Percentiles rank a stretch among this genome's conserved stretches.
Conservation (phyloP, 35 echinoderm and acorn worm genomes). For the Ophiothrix spiculata region DNA sequence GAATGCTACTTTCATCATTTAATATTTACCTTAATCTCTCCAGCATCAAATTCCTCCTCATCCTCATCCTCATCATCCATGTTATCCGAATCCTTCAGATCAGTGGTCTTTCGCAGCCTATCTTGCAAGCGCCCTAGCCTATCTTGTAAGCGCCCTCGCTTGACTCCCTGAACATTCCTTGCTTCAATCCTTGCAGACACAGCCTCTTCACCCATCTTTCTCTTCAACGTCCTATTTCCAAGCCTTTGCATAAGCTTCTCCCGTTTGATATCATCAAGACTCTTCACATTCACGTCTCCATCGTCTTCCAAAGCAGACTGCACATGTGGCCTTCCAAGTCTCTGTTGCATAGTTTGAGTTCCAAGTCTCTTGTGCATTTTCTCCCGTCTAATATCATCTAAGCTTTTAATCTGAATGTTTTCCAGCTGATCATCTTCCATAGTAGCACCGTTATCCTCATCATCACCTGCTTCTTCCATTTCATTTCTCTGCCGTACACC, state of each 20-base stretch:
- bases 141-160: too few relatives aligned
- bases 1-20: too few relatives aligned
- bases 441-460: not conserved
- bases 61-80: not conserved
- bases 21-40: not conserved
- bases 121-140: too few relatives aligned
- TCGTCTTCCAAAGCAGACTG: too few relatives aligned
- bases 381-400: not conserved
- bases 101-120: too few relatives aligned
- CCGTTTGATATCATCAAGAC: not conserved
- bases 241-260: not conserved
- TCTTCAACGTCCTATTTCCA: not conserved
- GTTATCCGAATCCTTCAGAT: too few relatives aligned
- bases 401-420: not conserved
- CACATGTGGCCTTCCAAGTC: too few relatives aligned
- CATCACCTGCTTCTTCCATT: not conserved
- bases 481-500: not conserved
- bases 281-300: not conserved
- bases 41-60: not conserved
- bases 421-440: not conserved
- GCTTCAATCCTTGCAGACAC: not conserved
- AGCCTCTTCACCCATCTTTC: not conserved
- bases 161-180: not conserved
- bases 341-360: too few relatives aligned
- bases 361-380: not conserved